phyloP scores from a whole-genome alignment of 1,140 invertebrate species.

The Drosophila baimaii region DNA sequence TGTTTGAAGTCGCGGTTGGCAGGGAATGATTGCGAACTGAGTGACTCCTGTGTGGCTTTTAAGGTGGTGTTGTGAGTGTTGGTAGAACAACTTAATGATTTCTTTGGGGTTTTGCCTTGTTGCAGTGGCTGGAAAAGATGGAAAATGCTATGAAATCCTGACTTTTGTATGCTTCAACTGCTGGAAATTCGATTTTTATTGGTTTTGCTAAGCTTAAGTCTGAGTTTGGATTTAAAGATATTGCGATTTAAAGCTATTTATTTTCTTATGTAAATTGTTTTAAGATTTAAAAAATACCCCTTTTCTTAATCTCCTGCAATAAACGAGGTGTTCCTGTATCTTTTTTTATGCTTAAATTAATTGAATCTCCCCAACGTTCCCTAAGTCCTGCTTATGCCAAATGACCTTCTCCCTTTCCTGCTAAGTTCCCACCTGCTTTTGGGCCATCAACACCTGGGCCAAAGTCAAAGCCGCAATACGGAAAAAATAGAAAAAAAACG shows the following conservation, averaged over 20 bases:
- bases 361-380: background rate
- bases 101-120: too few relatives aligned
- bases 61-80: background rate
- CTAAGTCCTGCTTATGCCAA: background rate
- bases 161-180: background rate
- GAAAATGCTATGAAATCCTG: background rate
- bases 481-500: background rate
- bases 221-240: too few relatives aligned
- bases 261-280: background rate
- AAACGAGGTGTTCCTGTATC: too few relatives aligned
- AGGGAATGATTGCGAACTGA: slow-evolving; percentile 29
- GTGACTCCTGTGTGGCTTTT: slow-evolving; percentile 3
- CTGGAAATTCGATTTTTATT: too few relatives aligned
- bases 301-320: too few relatives aligned
- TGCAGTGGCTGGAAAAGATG: background rate
- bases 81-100: background rate
- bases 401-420: background rate
- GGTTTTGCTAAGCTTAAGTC: too few relatives aligned
- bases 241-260: background rate
- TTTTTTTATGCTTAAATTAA: background rate
- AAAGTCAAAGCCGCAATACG: slow-evolving; percentile 36
- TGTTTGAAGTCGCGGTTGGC: slow-evolving; percentile 45
- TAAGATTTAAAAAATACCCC: too few relatives aligned
- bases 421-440: slow-evolving; percentile 20
- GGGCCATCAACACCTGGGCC: slow-evolving; percentile 29